Conservation (phyloP, 2,113 vertebrate species). For the Nyctereutes procyonoides region DNA sequence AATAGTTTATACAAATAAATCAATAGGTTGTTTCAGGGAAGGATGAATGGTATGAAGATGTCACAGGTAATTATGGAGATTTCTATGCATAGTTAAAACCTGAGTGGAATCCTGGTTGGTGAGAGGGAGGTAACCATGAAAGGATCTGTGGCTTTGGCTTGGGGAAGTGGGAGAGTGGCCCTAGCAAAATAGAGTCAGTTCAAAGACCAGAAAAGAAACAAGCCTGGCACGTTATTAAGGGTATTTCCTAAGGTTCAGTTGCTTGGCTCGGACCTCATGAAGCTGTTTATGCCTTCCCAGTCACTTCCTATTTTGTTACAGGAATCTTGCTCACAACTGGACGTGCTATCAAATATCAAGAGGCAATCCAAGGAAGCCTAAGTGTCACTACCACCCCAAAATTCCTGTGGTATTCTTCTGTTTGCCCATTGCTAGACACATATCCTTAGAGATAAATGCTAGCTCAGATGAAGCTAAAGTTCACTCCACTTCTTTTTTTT, state of each 20-base stretch:
- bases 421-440: background rate
- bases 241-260: background rate
- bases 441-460: background rate
- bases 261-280: background rate
- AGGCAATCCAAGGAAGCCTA: background rate
- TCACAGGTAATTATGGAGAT: background rate
- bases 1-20: background rate
- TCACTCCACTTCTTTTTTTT: background rate
- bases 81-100: background rate
- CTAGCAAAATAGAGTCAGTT: background rate
- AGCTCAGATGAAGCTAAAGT: background rate
- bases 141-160: background rate
- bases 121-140: background rate
- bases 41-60: background rate
- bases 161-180: accelerated
- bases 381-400: background rate
- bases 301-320: background rate
- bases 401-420: background rate
- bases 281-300: background rate
- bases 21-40: background rate
- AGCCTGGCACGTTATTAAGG: background rate
- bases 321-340: background rate
- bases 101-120: background rate
- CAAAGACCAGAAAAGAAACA: background rate
- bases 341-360: background rate